A percentile compares a stretch with the other conserved stretches of the same genome.
These are phyloP conservation scores for Meteorus sp. DNA, from an alignment of 1,140 invertebrate genomes.

Conservation along the genomic window DNA sequence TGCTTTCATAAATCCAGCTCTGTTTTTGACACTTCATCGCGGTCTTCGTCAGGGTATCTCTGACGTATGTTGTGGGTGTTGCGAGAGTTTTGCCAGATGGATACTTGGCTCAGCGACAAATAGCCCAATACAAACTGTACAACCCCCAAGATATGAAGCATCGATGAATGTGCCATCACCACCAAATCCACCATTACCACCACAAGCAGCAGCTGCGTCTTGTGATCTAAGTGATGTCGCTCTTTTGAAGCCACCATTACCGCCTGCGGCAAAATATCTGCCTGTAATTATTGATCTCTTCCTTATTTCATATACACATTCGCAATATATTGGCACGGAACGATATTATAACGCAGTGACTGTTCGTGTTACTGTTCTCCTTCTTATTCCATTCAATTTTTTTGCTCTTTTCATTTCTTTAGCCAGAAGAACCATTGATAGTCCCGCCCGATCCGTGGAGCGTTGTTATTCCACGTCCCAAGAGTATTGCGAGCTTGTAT, in stretches of 20 bases:
- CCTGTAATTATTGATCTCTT: constrained; percentile 25
- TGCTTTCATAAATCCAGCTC: constrained; percentile 80
- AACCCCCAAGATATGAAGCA: constrained; percentile 39
- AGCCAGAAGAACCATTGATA: constrained; percentile 37
- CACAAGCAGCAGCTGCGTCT: constrained; percentile 22
- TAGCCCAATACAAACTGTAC: constrained; percentile 50
- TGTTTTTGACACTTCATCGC: constrained; percentile 78
- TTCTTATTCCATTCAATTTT: too few species aligned
- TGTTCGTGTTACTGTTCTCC: neutral
- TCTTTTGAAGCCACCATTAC: constrained; percentile 57
- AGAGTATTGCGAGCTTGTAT: constrained; percentile 43
- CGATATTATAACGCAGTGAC: too few species aligned
- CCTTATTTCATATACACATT: neutral
- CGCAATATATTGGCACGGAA: too few species aligned
- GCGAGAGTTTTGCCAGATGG: constrained; percentile 66
- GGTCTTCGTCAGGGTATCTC: constrained; percentile 71
- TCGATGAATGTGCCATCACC: constrained; percentile 45
- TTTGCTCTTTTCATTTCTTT: constrained; percentile 1
- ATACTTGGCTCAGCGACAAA: constrained; percentile 60
- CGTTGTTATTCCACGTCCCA: constrained; percentile 36
- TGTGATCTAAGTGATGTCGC: constrained; percentile 56
- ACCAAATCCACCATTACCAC: constrained; percentile 50
- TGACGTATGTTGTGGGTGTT: constrained; percentile 74
- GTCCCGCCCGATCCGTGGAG: constrained; percentile 45
- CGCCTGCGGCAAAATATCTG: constrained; percentile 46